phyloP scores from a whole-genome alignment of 2,113 vertebrate genomes.

The Periophthalmus modestus region DNA sequence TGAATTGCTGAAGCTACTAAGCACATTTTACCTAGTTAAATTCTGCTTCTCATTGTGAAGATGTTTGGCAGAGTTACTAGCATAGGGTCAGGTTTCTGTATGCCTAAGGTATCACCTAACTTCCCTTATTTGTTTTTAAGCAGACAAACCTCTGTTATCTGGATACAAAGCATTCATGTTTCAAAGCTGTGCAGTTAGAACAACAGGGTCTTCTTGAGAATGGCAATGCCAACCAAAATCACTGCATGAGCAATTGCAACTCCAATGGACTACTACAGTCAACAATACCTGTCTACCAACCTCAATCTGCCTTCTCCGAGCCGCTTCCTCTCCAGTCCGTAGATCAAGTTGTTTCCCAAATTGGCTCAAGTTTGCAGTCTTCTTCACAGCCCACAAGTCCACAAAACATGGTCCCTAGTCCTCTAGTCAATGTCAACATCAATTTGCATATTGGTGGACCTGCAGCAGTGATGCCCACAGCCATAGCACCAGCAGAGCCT shows the following conservation, averaged over 20 bases:
- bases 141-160: conserved; percentile 23
- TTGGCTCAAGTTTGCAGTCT: conserved; percentile 30
- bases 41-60: background rate
- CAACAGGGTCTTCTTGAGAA: conserved; percentile 52
- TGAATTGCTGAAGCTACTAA: no score
- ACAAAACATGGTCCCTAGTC: conserved; percentile 51
- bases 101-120: background rate
- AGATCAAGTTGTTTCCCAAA: conserved; percentile 31
- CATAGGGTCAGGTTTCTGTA: background rate
- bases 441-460: conserved; percentile 60
- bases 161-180: conserved; percentile 23
- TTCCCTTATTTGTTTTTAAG: background rate
- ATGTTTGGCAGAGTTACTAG: background rate
- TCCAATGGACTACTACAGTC: conserved; percentile 40
- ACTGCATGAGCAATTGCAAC: conserved; percentile 24
- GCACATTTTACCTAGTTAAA: background rate
- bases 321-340: conserved; percentile 41
- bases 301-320: conserved; percentile 26
- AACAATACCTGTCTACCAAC: conserved; percentile 3
- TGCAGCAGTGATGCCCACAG: conserved; percentile 25
- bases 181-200: conserved; percentile 32
- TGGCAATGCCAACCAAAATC: conserved; percentile 39
- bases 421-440: conserved; percentile 72
- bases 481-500: conserved; percentile 31
- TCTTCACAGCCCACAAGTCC: conserved; percentile 52